A percentile compares a stretch with the other conserved stretches of the same genome.
Conservation (phyloP, 2,797 vertebrate genomes). For the Lophura swinhoii region DNA sequence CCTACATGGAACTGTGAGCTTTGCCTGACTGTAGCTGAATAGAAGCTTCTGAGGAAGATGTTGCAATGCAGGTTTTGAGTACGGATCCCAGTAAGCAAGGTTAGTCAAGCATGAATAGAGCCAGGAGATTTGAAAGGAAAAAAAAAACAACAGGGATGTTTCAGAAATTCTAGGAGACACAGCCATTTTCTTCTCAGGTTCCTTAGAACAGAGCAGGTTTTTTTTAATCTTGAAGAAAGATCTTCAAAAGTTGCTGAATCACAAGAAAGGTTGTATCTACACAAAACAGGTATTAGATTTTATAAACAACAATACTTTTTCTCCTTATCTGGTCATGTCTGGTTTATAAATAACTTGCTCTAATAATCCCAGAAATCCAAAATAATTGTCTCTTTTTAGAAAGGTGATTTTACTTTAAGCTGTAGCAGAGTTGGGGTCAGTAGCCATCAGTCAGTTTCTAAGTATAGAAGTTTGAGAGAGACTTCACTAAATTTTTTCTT, state of each 20-base stretch:
- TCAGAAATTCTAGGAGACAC: neutral
- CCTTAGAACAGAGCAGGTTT: neutral
- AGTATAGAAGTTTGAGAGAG: neutral
- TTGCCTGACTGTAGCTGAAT: neutral
- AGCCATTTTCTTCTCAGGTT: neutral
- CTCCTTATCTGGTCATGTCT: neutral
- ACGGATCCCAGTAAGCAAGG: neutral
- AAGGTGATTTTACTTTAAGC: fast-evolving
- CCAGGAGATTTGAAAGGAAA: neutral
- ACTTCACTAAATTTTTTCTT: neutral
- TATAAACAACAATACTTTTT: neutral
- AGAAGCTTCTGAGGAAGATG: neutral
- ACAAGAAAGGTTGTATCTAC: neutral
- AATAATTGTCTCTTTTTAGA: neutral
- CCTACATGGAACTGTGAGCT: neutral
- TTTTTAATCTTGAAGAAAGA: neutral
- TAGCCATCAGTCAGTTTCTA: neutral
- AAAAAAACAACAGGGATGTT: neutral
- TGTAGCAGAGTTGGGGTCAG: fast-evolving
- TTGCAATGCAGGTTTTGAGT: neutral
- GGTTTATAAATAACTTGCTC: neutral
- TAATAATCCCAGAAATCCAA: neutral
- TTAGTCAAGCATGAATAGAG: neutral
- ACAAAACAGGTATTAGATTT: neutral
- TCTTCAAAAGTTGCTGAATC: neutral